Conservation (phyloP, 2,888 invertebrate genomes). For the Carterocephalus palaemon region DNA sequence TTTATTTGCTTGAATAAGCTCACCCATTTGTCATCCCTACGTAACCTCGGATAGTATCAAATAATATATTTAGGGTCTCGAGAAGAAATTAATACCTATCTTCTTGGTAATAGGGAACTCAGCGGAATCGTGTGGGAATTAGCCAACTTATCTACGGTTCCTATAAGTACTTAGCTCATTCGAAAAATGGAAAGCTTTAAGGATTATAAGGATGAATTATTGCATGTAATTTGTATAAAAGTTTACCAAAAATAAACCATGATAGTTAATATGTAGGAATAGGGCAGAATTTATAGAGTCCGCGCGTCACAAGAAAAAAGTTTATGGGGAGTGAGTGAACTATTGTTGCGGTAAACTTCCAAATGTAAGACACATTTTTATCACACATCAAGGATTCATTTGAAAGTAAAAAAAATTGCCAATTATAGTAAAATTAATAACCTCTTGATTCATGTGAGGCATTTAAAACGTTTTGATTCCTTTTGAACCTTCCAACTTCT, state of each 20-base stretch:
- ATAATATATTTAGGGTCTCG: not conserved
- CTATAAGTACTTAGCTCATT: not conserved
- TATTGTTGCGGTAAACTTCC: too few relatives aligned
- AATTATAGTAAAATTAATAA: too few relatives aligned
- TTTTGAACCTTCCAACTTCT: too few relatives aligned
- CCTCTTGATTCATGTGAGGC: too few relatives aligned
- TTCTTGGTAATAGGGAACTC: not conserved
- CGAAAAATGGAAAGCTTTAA: slow-evolving; percentile 10
- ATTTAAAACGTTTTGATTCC: too few relatives aligned
- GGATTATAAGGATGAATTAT: slow-evolving; percentile 15
- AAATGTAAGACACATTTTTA: too few relatives aligned
- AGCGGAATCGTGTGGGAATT: slow-evolving; percentile 1
- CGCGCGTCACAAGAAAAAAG: not conserved
- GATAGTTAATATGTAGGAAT: slow-evolving; percentile 1
- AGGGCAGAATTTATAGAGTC: not conserved
- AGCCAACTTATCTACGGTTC: not conserved
- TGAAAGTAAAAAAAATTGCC: too few relatives aligned
- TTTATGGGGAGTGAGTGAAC: too few relatives aligned
- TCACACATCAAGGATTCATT: too few relatives aligned
- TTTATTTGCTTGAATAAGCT: too few relatives aligned
- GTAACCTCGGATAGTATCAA: too few relatives aligned
- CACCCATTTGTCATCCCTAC: too few relatives aligned
- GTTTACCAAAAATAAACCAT: slow-evolving; percentile 1
- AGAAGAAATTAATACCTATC: not conserved
- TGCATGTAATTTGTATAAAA: slow-evolving; percentile 7